Percentiles rank a stretch among this genome's conserved stretches.
Conservation (phyloP, 2,113 vertebrate genomes). For the Lichenostomus cassidix region DNA sequence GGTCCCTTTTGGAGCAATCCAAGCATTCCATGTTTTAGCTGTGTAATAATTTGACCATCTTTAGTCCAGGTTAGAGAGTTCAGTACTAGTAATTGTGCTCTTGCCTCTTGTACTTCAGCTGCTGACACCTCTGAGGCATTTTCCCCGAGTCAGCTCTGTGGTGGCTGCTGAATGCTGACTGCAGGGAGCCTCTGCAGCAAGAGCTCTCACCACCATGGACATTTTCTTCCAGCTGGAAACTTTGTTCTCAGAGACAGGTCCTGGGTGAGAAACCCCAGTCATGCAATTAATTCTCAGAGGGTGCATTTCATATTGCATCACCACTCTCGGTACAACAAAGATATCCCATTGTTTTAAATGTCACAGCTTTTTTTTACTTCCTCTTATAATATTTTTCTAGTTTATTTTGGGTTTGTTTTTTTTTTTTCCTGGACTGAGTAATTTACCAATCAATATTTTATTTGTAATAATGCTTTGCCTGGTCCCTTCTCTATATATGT, state of each 20-base stretch:
- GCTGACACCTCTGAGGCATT: neutral
- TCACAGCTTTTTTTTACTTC: neutral
- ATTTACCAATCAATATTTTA: neutral
- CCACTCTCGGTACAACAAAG: neutral
- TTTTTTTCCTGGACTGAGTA: neutral
- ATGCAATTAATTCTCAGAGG: conserved; percentile 14
- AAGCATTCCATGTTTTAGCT: neutral
- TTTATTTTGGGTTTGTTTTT: neutral
- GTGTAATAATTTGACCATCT: fast-evolving
- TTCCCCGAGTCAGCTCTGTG: neutral
- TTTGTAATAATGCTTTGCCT: neutral
- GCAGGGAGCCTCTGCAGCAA: neutral
- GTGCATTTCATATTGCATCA: neutral
- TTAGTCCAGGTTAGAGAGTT: neutral
- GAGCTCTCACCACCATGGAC: neutral
- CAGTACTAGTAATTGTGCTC: neutral
- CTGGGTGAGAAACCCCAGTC: neutral
- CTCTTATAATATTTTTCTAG: neutral
- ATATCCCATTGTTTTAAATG: neutral
- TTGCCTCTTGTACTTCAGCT: neutral
- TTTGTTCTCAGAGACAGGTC: neutral
- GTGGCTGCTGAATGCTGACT: neutral
- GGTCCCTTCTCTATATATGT: neutral
- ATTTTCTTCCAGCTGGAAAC: conserved; percentile 19
- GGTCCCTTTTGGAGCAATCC: neutral